Conservation (phyloP, 2,888 invertebrate species). For the Scaptomyza cyrtandrae region DNA sequence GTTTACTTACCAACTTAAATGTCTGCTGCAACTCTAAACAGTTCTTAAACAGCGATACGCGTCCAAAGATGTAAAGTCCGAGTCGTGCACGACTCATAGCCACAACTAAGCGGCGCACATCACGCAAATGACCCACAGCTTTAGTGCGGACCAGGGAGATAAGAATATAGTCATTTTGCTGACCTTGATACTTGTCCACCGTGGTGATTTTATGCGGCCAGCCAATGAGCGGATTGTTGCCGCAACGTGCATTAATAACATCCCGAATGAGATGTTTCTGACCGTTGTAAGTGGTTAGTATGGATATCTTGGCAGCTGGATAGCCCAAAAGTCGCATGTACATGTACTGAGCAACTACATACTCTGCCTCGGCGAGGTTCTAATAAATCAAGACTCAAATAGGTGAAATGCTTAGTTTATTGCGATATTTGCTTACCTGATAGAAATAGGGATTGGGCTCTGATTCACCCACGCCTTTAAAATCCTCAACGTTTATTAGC, state of each 20-base stretch:
- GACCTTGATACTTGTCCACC: constrained; percentile 99
- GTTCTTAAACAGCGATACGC: constrained; percentile 96
- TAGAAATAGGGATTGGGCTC: constrained; percentile 99
- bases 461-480: constrained; percentile 97
- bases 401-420: background rate
- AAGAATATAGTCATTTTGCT: constrained; percentile 99
- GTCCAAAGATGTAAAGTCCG: constrained; percentile 97
- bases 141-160: constrained; percentile 97
- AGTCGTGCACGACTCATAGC: constrained; percentile 99
- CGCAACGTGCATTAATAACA: constrained; percentile 96
- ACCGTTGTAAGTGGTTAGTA: constrained; percentile 99
- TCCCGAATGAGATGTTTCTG: constrained; percentile 99
- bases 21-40: constrained; percentile 98
- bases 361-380: constrained; percentile 96
- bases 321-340: constrained; percentile 99
- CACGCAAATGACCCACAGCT: constrained; percentile 98
- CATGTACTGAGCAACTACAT: constrained; percentile 98
- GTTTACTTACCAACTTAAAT: constrained; percentile 90
- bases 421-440: constrained; percentile 87
- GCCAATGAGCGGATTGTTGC: constrained; percentile 97
- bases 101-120: constrained; percentile 97
- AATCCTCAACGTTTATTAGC: constrained; percentile 97
- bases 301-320: constrained; percentile 98
- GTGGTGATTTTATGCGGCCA: constrained; percentile 96
- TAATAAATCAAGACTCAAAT: constrained; percentile 72